Conservation (phyloP, 2,797 vertebrate genomes). For the Argya squamiceps region DNA sequence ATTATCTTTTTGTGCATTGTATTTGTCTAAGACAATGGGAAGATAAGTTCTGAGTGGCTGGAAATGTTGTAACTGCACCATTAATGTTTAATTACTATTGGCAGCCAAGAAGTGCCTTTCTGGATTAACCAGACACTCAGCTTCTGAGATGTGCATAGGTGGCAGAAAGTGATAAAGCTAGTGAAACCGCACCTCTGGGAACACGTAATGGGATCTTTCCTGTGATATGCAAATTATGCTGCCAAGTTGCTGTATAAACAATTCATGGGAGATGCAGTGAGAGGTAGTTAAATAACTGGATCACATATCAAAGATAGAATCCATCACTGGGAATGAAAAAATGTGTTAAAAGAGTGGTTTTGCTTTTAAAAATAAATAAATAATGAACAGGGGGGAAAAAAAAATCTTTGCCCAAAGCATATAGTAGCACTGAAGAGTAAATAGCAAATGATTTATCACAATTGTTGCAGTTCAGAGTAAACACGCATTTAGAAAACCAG, state of each 20-base stretch:
- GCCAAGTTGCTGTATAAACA: constrained; percentile 28
- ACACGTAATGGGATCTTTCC: constrained; percentile 36
- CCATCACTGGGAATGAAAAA: neutral
- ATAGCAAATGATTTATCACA: constrained; percentile 1
- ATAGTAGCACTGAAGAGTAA: neutral
- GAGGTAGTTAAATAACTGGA: constrained; percentile 19
- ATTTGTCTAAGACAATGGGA: constrained; percentile 18
- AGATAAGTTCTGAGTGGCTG: constrained; percentile 22
- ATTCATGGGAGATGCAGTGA: constrained; percentile 32
- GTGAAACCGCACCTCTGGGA: constrained; percentile 27
- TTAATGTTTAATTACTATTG: constrained; percentile 28
- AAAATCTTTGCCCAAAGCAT: neutral
- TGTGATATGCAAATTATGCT: constrained; percentile 44
- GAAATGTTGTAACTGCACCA: neutral
- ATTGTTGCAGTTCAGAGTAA: neutral
- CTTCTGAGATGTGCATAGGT: constrained; percentile 43
- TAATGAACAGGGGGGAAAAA: neutral
- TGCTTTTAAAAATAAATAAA: constrained; percentile 28
- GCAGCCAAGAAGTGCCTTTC: constrained; percentile 21
- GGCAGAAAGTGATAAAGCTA: constrained; percentile 43
- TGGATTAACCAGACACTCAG: constrained; percentile 2
- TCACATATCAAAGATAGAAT: constrained; percentile 23
- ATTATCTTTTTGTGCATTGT: neutral
- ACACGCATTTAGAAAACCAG: neutral
- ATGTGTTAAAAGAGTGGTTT: neutral